Base-by-base conservation (phyloP, 1,140 invertebrate genomes). In the Pachyrhynchus sulphureomaculatus region DNA sequence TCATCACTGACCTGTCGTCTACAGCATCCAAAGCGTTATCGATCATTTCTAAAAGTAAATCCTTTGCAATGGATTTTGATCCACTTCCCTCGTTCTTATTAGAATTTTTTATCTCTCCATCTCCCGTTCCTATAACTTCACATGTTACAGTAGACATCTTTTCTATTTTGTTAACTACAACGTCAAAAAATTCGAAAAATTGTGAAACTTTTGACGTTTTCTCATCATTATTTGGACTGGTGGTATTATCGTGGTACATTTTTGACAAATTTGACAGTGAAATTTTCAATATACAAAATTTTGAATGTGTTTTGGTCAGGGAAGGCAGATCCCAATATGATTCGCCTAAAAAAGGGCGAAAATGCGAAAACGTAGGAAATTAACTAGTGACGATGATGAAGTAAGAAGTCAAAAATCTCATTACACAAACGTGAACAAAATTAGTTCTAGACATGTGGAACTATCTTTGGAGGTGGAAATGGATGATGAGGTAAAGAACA, bases 391-490 rank as follows among this genome's bases (percentile, higher is more conserved):
- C 21, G 54, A 65, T 62, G 49, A 58, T 32, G 62, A 64, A 24
- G 39, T 53, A 24, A 51, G 60, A 57, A 44, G 54, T 17, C 52
- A 67, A 52, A 58, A 62, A 33, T 57, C 45, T 23, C 53, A 56
- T 20, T 56, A 55, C 18, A 47, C 42, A 15, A 47, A 63, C 29
- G 49, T 39, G n/a, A 52, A 26, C 23, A 58, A 60, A 47, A 52
- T 57, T 20, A 51, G 39, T 20, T 53, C 48, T 21, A 68, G 63
- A 41, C 51, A 68, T 34, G 48, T 64, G 5, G 64, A 70, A 55
- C 33, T 70, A 4, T 66, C 59, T 44, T 37, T 70, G 12, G 68
- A 70, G 37, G 59, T 68, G 15, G 66, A 70, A 55, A 56, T 70
- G 51, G 66, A 70, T 55, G 61, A 68, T 18, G 66, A 64, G 55